Evolutionary conservation across 2,797 vertebrate genomes (phyloP), one percentile per base, ranked within the genome.

Genomic region (Spinus olivaceus): DNA sequence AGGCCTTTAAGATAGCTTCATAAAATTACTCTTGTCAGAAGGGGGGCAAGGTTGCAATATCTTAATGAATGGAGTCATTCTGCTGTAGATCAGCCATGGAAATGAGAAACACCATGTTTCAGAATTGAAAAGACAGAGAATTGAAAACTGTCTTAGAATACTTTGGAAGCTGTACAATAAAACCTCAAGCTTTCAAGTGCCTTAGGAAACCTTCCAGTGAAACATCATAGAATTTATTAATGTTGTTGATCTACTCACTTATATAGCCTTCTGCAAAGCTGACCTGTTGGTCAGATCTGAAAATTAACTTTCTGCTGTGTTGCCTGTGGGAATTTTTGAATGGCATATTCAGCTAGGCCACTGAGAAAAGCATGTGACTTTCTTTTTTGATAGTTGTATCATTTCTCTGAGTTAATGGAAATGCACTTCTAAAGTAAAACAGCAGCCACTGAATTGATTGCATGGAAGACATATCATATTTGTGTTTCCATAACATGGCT

Each of bases 401-500:
- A 33, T 80, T 70, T 84, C 53, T 67, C 21, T 32, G 37, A 53
- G 53, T 89, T 56, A 78, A 81, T 73, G 80, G 50, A 93, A 92
- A 78, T 76, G 30, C 41, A 54, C 4, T 86, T 69, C 19, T n/a
- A 49, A n/a, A 28, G 44, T 70, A 78, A 72, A 80, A 17, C 23
- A 79, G 35, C 51, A 82, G 67, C 25, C 46, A 25, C n/a, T 64
- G 49, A 87, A 80, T 44, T 59, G 33, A 28, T 71, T 64, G 33
- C 18, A 67, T 7, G 9, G 4, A 23, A 88, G 54, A 82, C 57
- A 44, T 44, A 39, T 18, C 73, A 64, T 7, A 24, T 63, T 92
- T 53, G 13, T 89, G 61, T 92, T 90, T 33, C 12, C 47, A 28
- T 94, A 99, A 98, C 54, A 97, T 98, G 79, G 91, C 97, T 18